Conservation (phyloP, 1,140 invertebrate genomes). For the Chymomyza costata region DNA sequence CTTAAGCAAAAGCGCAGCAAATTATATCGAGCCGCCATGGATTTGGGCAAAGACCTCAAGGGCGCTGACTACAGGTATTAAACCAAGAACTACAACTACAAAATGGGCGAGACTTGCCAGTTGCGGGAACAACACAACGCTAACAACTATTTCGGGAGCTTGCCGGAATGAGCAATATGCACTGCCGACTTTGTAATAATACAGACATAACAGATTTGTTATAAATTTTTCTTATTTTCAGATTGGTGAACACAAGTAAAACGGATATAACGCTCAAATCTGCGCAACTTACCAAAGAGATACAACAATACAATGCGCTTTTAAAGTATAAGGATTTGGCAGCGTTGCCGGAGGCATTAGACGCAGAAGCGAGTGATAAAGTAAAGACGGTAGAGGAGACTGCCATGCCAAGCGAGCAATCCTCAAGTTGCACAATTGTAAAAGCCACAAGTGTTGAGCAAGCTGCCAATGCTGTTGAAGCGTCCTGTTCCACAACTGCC, state of each 20-base stretch:
- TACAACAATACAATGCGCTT: constrained; percentile 53
- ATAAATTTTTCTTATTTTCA: constrained; percentile 36
- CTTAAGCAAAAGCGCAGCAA: constrained; percentile 61
- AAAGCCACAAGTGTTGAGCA: neutral
- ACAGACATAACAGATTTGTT: neutral
- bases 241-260: constrained; percentile 46
- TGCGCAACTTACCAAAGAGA: constrained; percentile 38
- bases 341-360: constrained; percentile 1
- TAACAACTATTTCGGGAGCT: constrained; percentile 11
- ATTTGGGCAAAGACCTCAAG: constrained; percentile 53
- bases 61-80: constrained; percentile 69
- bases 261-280: constrained; percentile 36
- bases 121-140: constrained; percentile 22
- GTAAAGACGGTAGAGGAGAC: too few relatives aligned
- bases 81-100: constrained; percentile 31
- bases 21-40: constrained; percentile 49
- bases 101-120: constrained; percentile 11
- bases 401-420: too few relatives aligned
- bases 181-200: neutral
- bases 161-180: constrained; percentile 1
- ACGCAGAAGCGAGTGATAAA: neutral
- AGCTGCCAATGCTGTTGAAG: neutral
- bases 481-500: neutral
- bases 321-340: constrained; percentile 42
- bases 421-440: too few relatives aligned